Base-by-base conservation (phyloP, 2,888 invertebrate genomes). In the Sarcophaga rosellei region DNA sequence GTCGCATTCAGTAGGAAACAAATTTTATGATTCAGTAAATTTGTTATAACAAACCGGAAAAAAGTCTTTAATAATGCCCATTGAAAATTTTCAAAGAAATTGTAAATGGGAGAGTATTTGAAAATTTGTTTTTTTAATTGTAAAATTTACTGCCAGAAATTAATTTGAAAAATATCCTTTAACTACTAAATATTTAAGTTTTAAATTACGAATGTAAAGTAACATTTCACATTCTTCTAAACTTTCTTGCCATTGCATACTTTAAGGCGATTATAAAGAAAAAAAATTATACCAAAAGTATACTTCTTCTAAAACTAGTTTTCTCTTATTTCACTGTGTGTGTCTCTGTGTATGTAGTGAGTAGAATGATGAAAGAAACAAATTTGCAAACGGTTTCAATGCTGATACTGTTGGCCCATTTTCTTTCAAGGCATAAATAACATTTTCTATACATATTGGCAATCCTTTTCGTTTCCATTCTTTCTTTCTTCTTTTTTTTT, bases 221-320 rank as follows among this genome's bases (percentile, higher is more conserved):
- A 53, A 53, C 0, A 53, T 12, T 35, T 35, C 8, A 35, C 35
- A 8, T 35, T 8, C 35, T 35, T 35, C 35, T 35, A 35, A 35
- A 35, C 35, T 35, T 35, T 35, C 35, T 35, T 35, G 35, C 35
- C 35, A 35, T 35, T n/a, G 25, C 25, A 0, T 25, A 25, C 17
- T 57, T 70, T 57, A 23, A 70, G 70, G 70, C 21, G 47, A 21
- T 69, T 69, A 47, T 47, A 53, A 53, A 17, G 17, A 53, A 53
- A 11, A 4, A 47, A 23, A 68, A 47, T 21, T 8, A 47, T 11
- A 53, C 53, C 53, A 53, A 53, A 12, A 53, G 3, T 53, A 53
- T 53, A 53, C 12, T 53, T 12, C 17, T 53, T 53, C 4, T 8
- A 35, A 35, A 35, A 35, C 35, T 35, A 15, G 12, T 53, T 53